phyloP scores from a whole-genome alignment of 2,888 invertebrate species.

The Amphipoea lucens region DNA sequence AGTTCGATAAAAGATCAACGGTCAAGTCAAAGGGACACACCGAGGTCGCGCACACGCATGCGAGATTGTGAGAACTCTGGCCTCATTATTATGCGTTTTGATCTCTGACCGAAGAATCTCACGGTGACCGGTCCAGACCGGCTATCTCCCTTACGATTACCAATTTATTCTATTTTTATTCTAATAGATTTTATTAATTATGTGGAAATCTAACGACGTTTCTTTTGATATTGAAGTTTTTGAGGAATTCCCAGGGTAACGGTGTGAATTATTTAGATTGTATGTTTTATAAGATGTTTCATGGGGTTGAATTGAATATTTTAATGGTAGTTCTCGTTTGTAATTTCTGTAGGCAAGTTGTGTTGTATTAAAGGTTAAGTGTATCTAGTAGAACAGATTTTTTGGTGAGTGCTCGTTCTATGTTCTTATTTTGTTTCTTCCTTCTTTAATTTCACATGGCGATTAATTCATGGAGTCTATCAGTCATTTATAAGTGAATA shows the following conservation, averaged over 20 bases:
- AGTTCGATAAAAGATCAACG: conserved; percentile 82
- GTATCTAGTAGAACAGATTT: neutral
- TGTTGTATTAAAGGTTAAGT: conserved; percentile 30
- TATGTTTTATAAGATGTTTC: conserved; percentile 48
- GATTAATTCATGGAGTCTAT: no score
- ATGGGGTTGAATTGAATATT: conserved; percentile 43
- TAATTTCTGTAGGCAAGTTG: conserved; percentile 20
- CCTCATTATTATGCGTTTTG: conserved; percentile 70
- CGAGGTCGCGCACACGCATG: conserved; percentile 79
- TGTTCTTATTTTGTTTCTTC: neutral
- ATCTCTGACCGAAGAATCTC: conserved; percentile 82
- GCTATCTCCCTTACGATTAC: conserved; percentile 73
- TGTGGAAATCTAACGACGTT: conserved; percentile 74
- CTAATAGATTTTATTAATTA: conserved; percentile 74
- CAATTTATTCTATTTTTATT: conserved; percentile 81
- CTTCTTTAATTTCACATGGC: no score
- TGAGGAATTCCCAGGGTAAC: conserved; percentile 70
- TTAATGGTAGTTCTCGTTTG: conserved; percentile 30
- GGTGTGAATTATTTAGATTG: conserved; percentile 56
- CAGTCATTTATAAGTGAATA: neutral
- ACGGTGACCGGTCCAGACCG: conserved; percentile 81
- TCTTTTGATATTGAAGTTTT: conserved; percentile 65
- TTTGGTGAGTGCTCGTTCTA: conserved; percentile 18
- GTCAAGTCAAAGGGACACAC: conserved; percentile 78
- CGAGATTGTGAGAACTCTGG: conserved; percentile 80